Evolutionary conservation across 1,140 invertebrate species (phyloP).

Genomic region (Drosophila yakuba): DNA sequence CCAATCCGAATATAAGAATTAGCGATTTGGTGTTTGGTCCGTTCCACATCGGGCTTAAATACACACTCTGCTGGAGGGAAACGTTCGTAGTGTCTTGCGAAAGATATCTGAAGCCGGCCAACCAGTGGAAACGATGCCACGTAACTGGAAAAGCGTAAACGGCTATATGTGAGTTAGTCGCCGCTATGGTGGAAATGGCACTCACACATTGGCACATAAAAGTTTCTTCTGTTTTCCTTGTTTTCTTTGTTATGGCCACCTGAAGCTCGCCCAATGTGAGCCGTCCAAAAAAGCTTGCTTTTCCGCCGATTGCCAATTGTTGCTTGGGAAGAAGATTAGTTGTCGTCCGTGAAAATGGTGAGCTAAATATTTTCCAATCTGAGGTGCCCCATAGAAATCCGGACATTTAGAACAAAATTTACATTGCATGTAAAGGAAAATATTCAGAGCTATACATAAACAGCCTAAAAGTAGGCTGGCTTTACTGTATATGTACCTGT

Average conservation of each 20-base stretch:
- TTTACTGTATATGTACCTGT: background rate
- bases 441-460: background rate
- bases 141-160: conserved; percentile 70
- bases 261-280: conserved; percentile 60
- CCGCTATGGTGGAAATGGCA: conserved; percentile 34
- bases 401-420: background rate
- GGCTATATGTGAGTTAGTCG: conserved; percentile 43
- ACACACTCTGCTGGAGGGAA: background rate
- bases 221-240: background rate
- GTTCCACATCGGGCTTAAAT: conserved; percentile 10
- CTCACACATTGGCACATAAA: background rate
- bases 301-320: conserved; percentile 41
- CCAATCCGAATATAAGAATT: conserved; percentile 11
- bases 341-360: too few relatives aligned
- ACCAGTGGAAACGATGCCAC: conserved; percentile 66
- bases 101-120: conserved; percentile 50
- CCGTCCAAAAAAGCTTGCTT: conserved; percentile 35
- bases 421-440: background rate
- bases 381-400: too few relatives aligned
- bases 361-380: too few relatives aligned
- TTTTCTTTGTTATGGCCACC: conserved; percentile 47
- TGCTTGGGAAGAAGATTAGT: conserved; percentile 1
- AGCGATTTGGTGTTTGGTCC: conserved; percentile 12
- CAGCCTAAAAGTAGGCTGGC: conserved; percentile 26
- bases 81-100: conserved; percentile 37